phyloP scores from a whole-genome alignment of 2,797 vertebrate genomes.

The Leucoraja ocellata region DNA sequence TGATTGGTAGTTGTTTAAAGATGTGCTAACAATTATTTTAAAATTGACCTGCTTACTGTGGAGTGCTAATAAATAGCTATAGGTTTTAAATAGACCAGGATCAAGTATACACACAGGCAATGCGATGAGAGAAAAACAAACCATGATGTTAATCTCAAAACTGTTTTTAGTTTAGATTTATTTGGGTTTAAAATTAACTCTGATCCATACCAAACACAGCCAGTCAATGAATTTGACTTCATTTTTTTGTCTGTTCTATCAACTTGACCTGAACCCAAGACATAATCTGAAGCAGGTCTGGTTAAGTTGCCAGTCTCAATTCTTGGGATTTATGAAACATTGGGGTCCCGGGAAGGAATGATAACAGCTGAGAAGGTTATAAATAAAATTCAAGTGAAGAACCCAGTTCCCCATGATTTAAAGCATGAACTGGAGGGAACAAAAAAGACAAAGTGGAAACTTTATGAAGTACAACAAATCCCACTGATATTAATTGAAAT shows the following conservation, averaged over 20 bases:
- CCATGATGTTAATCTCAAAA: not conserved
- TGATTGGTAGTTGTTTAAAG: too few relatives aligned
- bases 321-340: not conserved
- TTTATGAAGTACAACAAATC: not conserved
- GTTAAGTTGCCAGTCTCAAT: too few relatives aligned
- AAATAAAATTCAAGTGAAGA: not conserved
- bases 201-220: too few relatives aligned
- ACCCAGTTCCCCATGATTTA: not conserved
- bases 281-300: too few relatives aligned
- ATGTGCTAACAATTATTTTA: not conserved
- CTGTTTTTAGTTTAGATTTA: not conserved
- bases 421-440: not conserved
- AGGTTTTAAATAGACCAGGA: not conserved
- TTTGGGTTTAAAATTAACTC: too few relatives aligned
- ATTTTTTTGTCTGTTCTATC: too few relatives aligned
- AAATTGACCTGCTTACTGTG: not conserved
- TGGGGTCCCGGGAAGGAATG: not conserved
- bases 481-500: not conserved
- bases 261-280: too few relatives aligned
- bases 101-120: not conserved
- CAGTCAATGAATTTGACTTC: too few relatives aligned
- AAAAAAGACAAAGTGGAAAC: not conserved
- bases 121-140: not conserved
- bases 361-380: not conserved
- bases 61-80: not conserved